phyloP scores from a whole-genome alignment of 2,888 invertebrate genomes.

The Drosophila mimetica region DNA sequence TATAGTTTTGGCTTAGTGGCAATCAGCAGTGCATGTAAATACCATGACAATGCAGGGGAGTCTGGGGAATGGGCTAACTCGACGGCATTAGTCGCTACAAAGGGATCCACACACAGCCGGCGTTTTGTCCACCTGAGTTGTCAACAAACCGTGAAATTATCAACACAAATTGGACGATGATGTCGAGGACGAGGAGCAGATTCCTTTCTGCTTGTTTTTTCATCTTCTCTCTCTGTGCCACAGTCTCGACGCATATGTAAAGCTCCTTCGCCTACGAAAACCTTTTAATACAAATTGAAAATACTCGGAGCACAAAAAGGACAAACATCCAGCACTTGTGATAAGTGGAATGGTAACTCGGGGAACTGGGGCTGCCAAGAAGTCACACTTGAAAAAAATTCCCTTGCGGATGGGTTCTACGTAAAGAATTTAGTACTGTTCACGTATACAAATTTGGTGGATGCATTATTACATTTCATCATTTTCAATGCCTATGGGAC shows the following conservation, averaged over 20 bases:
- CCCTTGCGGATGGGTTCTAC: too few species aligned
- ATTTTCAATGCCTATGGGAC: too few species aligned
- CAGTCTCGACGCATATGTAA: constrained; percentile 65
- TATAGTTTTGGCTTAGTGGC: constrained; percentile 66
- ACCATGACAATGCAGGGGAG: constrained; percentile 68
- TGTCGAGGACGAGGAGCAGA: constrained; percentile 46
- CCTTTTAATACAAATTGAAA: constrained; percentile 81
- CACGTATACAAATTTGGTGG: too few species aligned
- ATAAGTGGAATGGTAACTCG: constrained; percentile 57
- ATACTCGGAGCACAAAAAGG: constrained; percentile 61
- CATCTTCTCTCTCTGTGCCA: constrained; percentile 8
- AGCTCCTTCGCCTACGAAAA: constrained; percentile 59
- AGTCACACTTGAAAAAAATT: constrained; percentile 6
- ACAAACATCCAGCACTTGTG: constrained; percentile 59
- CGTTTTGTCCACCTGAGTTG: constrained; percentile 79
- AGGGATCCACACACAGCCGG: constrained; percentile 46
- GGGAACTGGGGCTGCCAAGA: constrained; percentile 4
- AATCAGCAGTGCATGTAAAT: constrained; percentile 78
- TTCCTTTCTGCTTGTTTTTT: constrained; percentile 37
- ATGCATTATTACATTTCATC: too few species aligned
- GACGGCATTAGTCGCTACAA: constrained; percentile 54
- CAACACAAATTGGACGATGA: constrained; percentile 73
- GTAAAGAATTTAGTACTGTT: too few species aligned
- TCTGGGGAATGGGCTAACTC: constrained; percentile 17
- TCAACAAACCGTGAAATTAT: constrained; percentile 82